Conservation (phyloP, 2,888 invertebrate genomes). For the Ichneumoninae sp. region DNA sequence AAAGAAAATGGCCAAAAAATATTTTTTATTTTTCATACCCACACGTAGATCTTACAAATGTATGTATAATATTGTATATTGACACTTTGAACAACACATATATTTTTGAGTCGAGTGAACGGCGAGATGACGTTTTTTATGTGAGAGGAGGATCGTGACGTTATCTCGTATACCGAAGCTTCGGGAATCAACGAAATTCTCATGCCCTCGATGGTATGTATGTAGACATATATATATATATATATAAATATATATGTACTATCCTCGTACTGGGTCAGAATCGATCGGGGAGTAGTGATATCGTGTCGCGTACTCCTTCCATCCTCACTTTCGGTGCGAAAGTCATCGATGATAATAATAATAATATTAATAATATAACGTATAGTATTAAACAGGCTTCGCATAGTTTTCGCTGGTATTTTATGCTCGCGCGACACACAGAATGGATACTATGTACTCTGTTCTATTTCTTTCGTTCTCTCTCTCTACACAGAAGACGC, state of each 20-base stretch:
- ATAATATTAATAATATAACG: background rate
- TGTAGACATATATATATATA: conserved; percentile 11
- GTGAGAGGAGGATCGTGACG: conserved; percentile 36
- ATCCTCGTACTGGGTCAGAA: conserved; percentile 38
- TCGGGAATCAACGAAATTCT: conserved; percentile 45
- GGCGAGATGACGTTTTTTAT: conserved; percentile 27
- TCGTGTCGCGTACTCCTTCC: conserved; percentile 43
- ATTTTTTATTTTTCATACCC: conserved; percentile 77
- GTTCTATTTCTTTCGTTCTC: conserved; percentile 17
- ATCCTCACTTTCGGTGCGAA: conserved; percentile 64
- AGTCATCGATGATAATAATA: conserved; percentile 27
- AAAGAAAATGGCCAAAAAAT: conserved; percentile 71
- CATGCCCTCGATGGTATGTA: conserved; percentile 22
- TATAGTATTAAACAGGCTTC: conserved; percentile 17
- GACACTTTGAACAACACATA: conserved; percentile 55
- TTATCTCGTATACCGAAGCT: conserved; percentile 29
- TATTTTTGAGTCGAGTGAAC: conserved; percentile 69
- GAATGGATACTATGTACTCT: conserved; percentile 10
- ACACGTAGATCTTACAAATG: conserved; percentile 69
- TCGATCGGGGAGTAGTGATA: conserved; percentile 43
- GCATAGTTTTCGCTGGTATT: conserved; percentile 20
- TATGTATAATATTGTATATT: conserved; percentile 60
- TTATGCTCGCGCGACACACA: conserved; percentile 11
- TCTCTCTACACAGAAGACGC: background rate
- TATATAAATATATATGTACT: conserved; percentile 10